Evolutionary conservation across 2,797 vertebrate genomes (phyloP), one percentile per base, ranked within the genome.

Genomic region (Limnodromus scolopaceus): DNA sequence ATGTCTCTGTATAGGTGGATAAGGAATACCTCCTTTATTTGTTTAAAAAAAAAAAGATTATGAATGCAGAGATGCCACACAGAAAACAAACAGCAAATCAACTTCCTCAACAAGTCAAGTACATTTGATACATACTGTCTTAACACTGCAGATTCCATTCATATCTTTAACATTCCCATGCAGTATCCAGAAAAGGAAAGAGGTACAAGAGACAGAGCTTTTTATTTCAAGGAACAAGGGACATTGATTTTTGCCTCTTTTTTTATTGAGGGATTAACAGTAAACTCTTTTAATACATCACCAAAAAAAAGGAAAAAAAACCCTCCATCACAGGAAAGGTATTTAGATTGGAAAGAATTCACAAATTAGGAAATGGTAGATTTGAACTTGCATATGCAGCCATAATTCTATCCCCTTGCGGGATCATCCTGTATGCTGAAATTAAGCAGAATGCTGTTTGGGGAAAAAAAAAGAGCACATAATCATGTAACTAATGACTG

Each of bases 311-410:
- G 9, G 1, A 0, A 1, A 17, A 55, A 66, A 70, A 18, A 1
- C 2, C 11, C 10, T 81, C 9, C 8, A 69, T 19, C 4, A 10
- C 22, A 83, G 9, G 7, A 65, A 76, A 79, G 10, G 10, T 74
- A 72, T 74, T 84, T 79, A 51, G 24, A 84, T 8, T 28, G 23
- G 36, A 76, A 68, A 60, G 77, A 64, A 82, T 81, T 92, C n/a
- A 69, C 43, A 86, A 92, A 92, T 92, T 65, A 87, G 24, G 48
- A 91, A 94, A 83, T 1, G 2, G 55, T 34, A 94, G 75, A 92
- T 87, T 85, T 92, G 84, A 61, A 89, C 51, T 75, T 81, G 87
- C 27, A 92, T 87, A 75, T 49, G 78, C 79, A 87, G 68, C 41
- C 32, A 19, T 75, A 95, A 95, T 93, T 89, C 71, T 54, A 24